Conservation (phyloP, 1,140 invertebrate species). For the Diprion similis region DNA sequence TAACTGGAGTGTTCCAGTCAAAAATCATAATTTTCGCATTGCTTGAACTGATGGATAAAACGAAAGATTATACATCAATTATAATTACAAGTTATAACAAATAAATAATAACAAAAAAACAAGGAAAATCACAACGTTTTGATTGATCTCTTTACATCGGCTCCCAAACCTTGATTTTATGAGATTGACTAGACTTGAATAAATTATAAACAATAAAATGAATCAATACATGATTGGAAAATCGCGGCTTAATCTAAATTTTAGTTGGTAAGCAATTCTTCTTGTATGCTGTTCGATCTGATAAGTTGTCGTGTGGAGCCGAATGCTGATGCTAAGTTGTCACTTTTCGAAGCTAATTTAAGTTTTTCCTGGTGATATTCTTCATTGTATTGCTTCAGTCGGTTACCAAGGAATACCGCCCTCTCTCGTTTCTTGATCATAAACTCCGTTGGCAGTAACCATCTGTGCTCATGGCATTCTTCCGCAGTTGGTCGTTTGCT, state of each 20-base stretch:
- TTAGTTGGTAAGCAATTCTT: slow-evolving; percentile 75
- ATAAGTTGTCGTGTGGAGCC: slow-evolving; percentile 66
- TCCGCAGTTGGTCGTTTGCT: slow-evolving; percentile 93
- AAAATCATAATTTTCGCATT: slow-evolving; percentile 9
- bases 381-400: slow-evolving; percentile 82
- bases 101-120: slow-evolving; percentile 57
- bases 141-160: slow-evolving; percentile 10
- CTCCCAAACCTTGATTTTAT: slow-evolving; percentile 8
- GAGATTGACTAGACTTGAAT: slow-evolving; percentile 29
- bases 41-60: slow-evolving; percentile 10
- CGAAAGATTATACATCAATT: slow-evolving; percentile 25
- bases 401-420: slow-evolving; percentile 82
- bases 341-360: slow-evolving; percentile 65
- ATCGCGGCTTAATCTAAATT: slow-evolving; percentile 33
- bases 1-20: neutral
- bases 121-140: slow-evolving; percentile 41
- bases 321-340: slow-evolving; percentile 60
- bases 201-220: slow-evolving; percentile 31
- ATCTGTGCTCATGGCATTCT: slow-evolving; percentile 94
- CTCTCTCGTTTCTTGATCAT: slow-evolving; percentile 93
- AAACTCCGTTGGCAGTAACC: slow-evolving; percentile 89
- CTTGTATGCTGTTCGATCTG: slow-evolving; percentile 82
- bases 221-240: slow-evolving; percentile 49
- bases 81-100: slow-evolving; percentile 51
- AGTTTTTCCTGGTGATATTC: slow-evolving; percentile 74